Base-by-base conservation (phyloP, 1,140 invertebrate genomes). In the Heterodera carotae region DNA sequence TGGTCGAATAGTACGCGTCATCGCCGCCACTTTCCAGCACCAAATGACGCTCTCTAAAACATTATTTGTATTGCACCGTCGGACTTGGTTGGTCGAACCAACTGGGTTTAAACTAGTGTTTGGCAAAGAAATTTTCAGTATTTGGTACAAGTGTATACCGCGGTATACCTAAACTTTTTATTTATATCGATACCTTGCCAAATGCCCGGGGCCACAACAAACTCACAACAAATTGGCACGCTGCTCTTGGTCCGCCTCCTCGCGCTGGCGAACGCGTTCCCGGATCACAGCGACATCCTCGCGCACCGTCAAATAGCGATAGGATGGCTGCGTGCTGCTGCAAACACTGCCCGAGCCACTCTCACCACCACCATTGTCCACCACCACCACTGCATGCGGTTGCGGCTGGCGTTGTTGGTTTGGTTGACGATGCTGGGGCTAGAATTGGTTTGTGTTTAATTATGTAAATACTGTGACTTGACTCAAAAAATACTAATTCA, bases 1-100 rank as follows among this genome's bases (percentile, higher is more conserved):
- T 82, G 22, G 81, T 85, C 0, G 83, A 85, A 64, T 82, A 82
- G 75, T 82, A 82, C 22, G 48, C 48, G 48, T 82, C 82, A 60
- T 82, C 81, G 48, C 80, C 79, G 39, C 85, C 81, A 33, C 81
- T 77, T 48, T 64, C 33, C 27, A 59, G 60, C n/a, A 25, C 8
- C 18, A 8, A 18, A 29, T 70, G 33, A 6, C 48, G 15, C 18
- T 22, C 22, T 22, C 12, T 22, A 25, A 56, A 56, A 53, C n/a
- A n/a, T n/a, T n/a, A n/a, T n/a, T n/a, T n/a, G n/a, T n/a, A n/a
- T n/a, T n/a, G n/a, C n/a, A n/a, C n/a, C n/a, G n/a, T n/a, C n/a
- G n/a, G n/a, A n/a, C n/a, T n/a, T n/a, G n/a, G n/a, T n/a, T n/a
- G n/a, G n/a, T n/a, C n/a, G n/a, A n/a, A n/a, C n/a, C n/a, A n/a